Percentiles rank a stretch among this genome's conserved stretches.
Conservation (phyloP, 2,888 invertebrate genomes). For the Nemotelus nigrinus region DNA sequence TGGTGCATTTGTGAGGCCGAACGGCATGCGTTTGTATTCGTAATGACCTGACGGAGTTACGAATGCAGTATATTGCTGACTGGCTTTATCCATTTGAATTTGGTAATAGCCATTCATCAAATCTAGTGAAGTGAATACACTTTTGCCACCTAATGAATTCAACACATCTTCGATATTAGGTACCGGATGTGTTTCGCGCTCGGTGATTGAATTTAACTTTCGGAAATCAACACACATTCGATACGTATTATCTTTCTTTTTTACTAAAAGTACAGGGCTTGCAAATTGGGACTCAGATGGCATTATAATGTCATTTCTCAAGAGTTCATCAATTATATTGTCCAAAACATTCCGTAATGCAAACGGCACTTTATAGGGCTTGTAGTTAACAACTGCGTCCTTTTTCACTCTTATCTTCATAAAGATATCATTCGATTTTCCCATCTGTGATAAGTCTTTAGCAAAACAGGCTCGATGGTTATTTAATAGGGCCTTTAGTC, state of each 20-base stretch:
- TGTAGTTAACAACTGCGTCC: background rate
- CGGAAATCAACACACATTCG: conserved; percentile 3
- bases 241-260: background rate
- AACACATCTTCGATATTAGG: conserved; percentile 9
- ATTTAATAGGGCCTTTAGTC: background rate
- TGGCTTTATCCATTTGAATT: conserved; percentile 19
- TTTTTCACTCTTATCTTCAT: conserved; percentile 9
- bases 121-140: conserved; percentile 41
- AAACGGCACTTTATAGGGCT: background rate
- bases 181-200: background rate
- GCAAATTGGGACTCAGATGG: background rate
- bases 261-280: background rate
- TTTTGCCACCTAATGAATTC: too few species aligned
- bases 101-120: conserved; percentile 45
- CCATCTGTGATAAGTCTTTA: background rate
- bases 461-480: background rate
- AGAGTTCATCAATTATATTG: background rate
- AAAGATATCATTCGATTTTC: background rate
- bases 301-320: conserved; percentile 1
- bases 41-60: conserved; percentile 56
- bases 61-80: conserved; percentile 52
- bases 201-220: conserved; percentile 1
- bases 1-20: conserved; percentile 54
- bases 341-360: background rate
- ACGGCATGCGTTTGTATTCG: conserved; percentile 55